These are phyloP conservation scores for Sylvilagus bachmani DNA, from an alignment of 2,113 vertebrate genomes.

Conservation along the genomic window DNA sequence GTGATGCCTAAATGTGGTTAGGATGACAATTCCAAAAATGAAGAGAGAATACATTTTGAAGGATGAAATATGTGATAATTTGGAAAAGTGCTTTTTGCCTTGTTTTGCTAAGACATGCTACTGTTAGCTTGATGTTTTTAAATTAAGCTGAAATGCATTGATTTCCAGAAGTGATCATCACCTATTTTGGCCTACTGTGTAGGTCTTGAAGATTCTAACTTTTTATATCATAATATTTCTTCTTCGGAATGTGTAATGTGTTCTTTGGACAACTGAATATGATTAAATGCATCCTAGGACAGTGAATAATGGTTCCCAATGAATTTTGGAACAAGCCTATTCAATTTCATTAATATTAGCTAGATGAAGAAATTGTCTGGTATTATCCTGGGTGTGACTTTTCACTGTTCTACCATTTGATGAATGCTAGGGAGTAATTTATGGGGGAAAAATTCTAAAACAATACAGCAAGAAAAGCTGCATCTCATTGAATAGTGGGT, in stretches of 20 bases:
- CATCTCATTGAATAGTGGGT: slow-evolving; percentile 13
- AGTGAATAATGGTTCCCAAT: slow-evolving; percentile 73
- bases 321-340: slow-evolving; percentile 71
- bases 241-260: slow-evolving; percentile 53
- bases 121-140: slow-evolving; percentile 64
- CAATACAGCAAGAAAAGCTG: slow-evolving; percentile 51
- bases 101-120: slow-evolving; percentile 59
- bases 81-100: slow-evolving; percentile 33
- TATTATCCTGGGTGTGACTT: slow-evolving; percentile 45
- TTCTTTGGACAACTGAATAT: slow-evolving; percentile 70
- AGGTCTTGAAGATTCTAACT: slow-evolving; percentile 44
- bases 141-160: slow-evolving; percentile 67
- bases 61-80: slow-evolving; percentile 62
- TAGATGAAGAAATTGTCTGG: slow-evolving; percentile 61
- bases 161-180: slow-evolving; percentile 58
- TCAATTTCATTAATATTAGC: slow-evolving; percentile 79
- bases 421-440: slow-evolving; percentile 61
- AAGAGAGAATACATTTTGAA: slow-evolving; percentile 68
- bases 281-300: slow-evolving; percentile 68
- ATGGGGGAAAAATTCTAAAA: slow-evolving; percentile 33
- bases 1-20: slow-evolving; percentile 57
- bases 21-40: slow-evolving; percentile 65
- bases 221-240: slow-evolving; percentile 56
- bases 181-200: slow-evolving; percentile 35
- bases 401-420: slow-evolving; percentile 50